A percentile compares a stretch with the other conserved stretches of the same genome.
Conservation (phyloP, 1,140 invertebrate species). For the Bombus confusus region DNA sequence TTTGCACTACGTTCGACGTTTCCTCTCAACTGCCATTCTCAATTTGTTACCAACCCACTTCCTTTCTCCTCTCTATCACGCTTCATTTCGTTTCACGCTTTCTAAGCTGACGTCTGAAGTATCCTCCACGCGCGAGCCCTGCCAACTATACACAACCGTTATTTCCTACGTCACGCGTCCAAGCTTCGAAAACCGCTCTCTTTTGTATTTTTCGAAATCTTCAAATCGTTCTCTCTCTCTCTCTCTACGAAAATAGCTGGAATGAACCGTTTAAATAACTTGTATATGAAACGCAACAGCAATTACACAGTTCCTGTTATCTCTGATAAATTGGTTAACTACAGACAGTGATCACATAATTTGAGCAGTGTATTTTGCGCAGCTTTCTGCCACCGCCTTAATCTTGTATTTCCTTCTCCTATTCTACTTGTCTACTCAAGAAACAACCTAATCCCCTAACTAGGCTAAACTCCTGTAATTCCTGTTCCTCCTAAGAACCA, state of each 20-base stretch:
- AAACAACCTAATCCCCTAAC: conserved; percentile 37
- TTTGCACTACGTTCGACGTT: conserved; percentile 36
- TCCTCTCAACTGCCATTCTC: conserved; percentile 20
- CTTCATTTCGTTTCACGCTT: conserved; percentile 30
- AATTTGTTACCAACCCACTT: conserved; percentile 47
- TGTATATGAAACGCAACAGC: background rate
- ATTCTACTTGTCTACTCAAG: conserved; percentile 19
- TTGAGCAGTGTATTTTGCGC: conserved; percentile 15
- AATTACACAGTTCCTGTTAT: background rate
- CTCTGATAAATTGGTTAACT: background rate
- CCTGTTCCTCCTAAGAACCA: background rate
- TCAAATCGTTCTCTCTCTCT: background rate
- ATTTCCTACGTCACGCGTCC: background rate
- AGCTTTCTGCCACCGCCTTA: conserved; percentile 2
- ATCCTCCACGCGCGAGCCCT: background rate
- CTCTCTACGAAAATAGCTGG: too few relatives aligned
- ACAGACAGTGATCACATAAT: conserved; percentile 16
- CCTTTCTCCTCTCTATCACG: conserved; percentile 28
- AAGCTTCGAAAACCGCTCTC: background rate
- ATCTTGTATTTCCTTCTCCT: conserved; percentile 24
- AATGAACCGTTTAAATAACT: too few relatives aligned
- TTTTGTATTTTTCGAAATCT: background rate
- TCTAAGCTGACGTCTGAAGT: conserved; percentile 6
- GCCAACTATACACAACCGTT: background rate
- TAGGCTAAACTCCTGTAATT: conserved; percentile 31